phyloP scores from a whole-genome alignment of 2,888 invertebrate species.

The Cyrtodaria siliqua region DNA sequence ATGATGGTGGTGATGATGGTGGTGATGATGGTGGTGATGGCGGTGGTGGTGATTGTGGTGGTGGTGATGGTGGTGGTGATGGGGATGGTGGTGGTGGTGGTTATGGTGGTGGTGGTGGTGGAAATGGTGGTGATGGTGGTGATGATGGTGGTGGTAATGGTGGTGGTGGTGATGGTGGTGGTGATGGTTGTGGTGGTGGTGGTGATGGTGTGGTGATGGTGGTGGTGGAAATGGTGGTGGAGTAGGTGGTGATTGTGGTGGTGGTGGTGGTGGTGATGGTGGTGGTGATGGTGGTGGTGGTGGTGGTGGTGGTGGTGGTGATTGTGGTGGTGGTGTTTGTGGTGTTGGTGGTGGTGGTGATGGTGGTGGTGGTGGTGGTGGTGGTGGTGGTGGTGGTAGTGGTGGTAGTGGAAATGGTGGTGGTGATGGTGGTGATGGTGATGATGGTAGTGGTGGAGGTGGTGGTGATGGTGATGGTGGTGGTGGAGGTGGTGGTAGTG shows the following conservation, averaged over 20 bases:
- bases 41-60: conserved; percentile 15
- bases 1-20: not conserved
- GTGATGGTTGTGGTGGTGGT: not conserved
- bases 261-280: not conserved
- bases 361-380: too few species aligned
- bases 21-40: conserved; percentile 2
- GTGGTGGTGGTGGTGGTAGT: conserved; percentile 31
- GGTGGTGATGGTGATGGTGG: too few species aligned
- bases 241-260: conserved; percentile 1
- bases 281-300: too few species aligned
- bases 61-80: conserved; percentile 16
- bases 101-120: conserved; percentile 5
- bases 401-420: not conserved
- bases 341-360: too few species aligned
- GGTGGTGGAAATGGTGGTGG: conserved; percentile 7
- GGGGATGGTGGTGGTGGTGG: conserved; percentile 9
- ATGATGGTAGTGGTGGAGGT: not conserved
- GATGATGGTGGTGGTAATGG: conserved; percentile 2
- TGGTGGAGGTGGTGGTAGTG: not conserved
- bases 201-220: conserved; percentile 7
- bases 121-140: conserved; percentile 2
- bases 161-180: conserved; percentile 4
- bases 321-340: too few species aligned
- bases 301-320: too few species aligned
- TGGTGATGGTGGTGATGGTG: not conserved